A percentile compares a stretch with the other conserved stretches of the same genome.
phyloP scores from a whole-genome alignment of 2,888 invertebrate species.

The Xanthorhoe designata region DNA sequence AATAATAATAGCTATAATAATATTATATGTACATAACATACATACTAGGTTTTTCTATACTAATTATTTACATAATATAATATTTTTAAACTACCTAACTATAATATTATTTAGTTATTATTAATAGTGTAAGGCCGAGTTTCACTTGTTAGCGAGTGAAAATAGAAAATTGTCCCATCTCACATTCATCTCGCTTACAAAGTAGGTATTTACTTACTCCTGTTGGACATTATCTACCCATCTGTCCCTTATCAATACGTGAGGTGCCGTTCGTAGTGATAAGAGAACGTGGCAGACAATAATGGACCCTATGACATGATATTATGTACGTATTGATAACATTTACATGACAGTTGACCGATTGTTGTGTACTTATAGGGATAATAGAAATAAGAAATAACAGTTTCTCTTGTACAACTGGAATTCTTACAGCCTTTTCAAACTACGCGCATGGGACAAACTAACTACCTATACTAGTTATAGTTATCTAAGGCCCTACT shows the following conservation, averaged over 20 bases:
- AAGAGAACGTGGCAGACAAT: slow-evolving; percentile 33
- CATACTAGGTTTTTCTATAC: too few species aligned
- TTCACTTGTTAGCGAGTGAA: too few species aligned
- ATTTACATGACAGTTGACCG: slow-evolving; percentile 40
- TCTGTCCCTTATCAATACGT: slow-evolving; percentile 39
- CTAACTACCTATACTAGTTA: neutral
- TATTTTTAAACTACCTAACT: too few species aligned
- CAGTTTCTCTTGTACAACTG: neutral
- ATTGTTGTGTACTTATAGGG: slow-evolving; percentile 34
- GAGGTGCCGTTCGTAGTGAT: slow-evolving; percentile 41
- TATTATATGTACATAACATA: too few species aligned
- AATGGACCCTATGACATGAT: slow-evolving; percentile 35
- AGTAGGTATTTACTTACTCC: neutral
- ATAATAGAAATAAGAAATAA: neutral
- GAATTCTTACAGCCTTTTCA: neutral
- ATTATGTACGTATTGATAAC: slow-evolving; percentile 36
- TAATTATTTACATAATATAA: too few species aligned
- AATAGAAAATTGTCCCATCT: neutral
- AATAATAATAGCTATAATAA: too few species aligned
- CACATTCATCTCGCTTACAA: neutral
- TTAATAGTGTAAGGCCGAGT: too few species aligned
- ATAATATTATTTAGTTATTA: too few species aligned
- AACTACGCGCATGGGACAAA: neutral
- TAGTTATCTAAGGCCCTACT: too few species aligned
- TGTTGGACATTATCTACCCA: slow-evolving; percentile 18